Evolutionary conservation across 2,888 invertebrate genomes (phyloP), one percentile per base, ranked within the genome.

Genomic region (Crossocerus cetratus): DNA sequence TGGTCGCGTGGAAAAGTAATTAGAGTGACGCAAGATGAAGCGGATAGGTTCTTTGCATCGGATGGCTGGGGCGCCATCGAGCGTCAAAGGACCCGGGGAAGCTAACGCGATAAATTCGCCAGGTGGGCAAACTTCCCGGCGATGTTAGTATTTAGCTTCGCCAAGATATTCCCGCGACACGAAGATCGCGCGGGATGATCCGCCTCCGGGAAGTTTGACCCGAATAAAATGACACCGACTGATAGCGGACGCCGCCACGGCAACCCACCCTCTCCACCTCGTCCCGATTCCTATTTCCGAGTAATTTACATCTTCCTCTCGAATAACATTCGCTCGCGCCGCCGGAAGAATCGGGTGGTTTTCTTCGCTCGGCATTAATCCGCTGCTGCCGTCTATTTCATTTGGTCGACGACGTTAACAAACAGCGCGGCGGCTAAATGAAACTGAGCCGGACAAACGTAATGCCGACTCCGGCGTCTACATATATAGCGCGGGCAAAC

Each of bases 221-320:
- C 8, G 14, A 20, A 44, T 44, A 14, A 42, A 57, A 11, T 57
- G 42, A 57, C 57, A 57, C 57, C 32, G 20, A 2, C 23, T 18
- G 16, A 21, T 45, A 49, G 22, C 45, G 21, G 42, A 1, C 23
- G 8, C 32, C 8, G 32, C 49, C 45, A 45, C 60, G 60, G 56
- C 20, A 62, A 32, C 8, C 11, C 32, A 32, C 32, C 8, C 32
- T 32, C 11, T 32, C 5, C 32, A 1, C 3, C 8, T 32, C 32
- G 3, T 32, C 58, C 55, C 56, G 32, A 49, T 21, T 22, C 44
- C 58, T 54, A 67, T 59, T 63, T 62, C 42, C 54, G 16, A n/a
- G 32, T 32, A 32, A 32, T 32, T 32, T 8, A 32, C 32, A 32
- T 32, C 32, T 32, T 32, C 32, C 32, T 32, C 0, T 32, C 0